Evolutionary conservation across 2,797 vertebrate genomes (phyloP).

Genomic region (Neosilurus hyrtlii): DNA sequence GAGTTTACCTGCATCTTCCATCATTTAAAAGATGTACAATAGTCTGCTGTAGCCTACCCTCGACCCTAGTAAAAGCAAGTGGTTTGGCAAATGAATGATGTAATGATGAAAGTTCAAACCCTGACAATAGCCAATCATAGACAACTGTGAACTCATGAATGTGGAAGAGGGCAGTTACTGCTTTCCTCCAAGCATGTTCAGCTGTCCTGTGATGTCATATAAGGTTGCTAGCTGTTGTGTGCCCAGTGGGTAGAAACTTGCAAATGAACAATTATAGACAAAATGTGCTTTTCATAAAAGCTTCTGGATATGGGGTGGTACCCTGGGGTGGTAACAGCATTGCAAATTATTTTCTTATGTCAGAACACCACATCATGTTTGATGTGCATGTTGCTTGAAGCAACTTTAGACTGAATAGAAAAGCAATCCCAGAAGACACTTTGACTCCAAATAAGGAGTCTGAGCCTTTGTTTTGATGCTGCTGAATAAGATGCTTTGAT

Average conservation of each 20-base stretch:
- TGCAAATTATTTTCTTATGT: neutral
- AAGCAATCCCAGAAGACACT: neutral
- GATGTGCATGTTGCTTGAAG: neutral
- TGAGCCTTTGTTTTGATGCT: neutral
- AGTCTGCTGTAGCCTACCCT: too few species aligned
- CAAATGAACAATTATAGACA: neutral
- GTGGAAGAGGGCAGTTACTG: neutral
- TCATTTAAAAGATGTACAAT: too few species aligned
- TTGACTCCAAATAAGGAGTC: neutral
- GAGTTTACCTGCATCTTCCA: too few species aligned
- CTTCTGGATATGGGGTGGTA: neutral
- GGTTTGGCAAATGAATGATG: neutral
- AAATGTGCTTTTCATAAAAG: neutral
- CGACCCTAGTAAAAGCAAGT: too few species aligned
- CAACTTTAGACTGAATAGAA: neutral
- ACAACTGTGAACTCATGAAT: neutral
- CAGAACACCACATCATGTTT: neutral
- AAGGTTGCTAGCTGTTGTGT: neutral
- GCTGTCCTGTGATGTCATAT: neutral
- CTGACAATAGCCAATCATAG: neutral
- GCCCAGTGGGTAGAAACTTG: too few species aligned
- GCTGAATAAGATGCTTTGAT: neutral
- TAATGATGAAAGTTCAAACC: neutral
- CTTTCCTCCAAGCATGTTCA: neutral
- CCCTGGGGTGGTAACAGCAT: neutral